A percentile compares a stretch with the other conserved stretches of the same genome.
These are phyloP conservation scores for Cranoglanis bouderius DNA, from an alignment of 2,113 vertebrate genomes.

Conservation along the genomic window DNA sequence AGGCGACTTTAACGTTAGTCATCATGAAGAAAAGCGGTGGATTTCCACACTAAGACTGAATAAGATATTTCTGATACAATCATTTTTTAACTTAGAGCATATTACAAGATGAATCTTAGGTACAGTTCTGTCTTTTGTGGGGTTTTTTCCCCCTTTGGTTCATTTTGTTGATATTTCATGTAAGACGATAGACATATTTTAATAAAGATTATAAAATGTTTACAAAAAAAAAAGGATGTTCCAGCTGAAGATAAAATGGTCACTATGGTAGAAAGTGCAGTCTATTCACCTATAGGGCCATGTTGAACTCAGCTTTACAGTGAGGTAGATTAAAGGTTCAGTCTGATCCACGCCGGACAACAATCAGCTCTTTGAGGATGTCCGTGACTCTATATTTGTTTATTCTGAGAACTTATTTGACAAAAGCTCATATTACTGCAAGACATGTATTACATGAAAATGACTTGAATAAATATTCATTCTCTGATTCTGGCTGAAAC, in stretches of 20 bases:
- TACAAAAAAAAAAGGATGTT: constrained; percentile 12
- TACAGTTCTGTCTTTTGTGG: constrained; percentile 11
- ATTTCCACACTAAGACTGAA: constrained; percentile 11
- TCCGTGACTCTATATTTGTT: constrained; percentile 40
- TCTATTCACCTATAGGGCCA: constrained; percentile 2
- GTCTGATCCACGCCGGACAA: not conserved
- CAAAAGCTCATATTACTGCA: constrained; percentile 59
- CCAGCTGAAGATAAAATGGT: constrained; percentile 23
- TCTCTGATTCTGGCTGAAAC: constrained; percentile 11
- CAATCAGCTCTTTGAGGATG: constrained; percentile 5
- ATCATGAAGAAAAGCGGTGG: constrained; percentile 13
- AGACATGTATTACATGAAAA: constrained; percentile 55
- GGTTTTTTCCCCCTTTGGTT: not conserved
- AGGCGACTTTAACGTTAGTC: constrained; percentile 16
- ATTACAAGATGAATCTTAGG: constrained; percentile 20
- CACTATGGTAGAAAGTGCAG: constrained; percentile 1
- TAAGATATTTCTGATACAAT: not conserved
- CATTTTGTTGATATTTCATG: constrained; percentile 24
- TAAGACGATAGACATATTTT: constrained; percentile 13
- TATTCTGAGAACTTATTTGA: constrained; percentile 63
- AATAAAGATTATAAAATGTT: constrained; percentile 37
- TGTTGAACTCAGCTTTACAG: constrained; percentile 30
- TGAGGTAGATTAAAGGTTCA: not conserved
- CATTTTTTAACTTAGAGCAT: not conserved
- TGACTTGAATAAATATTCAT: constrained; percentile 69